Evolutionary conservation across 2,888 invertebrate genomes (phyloP).

Genomic region (Mystacides longicornis): DNA sequence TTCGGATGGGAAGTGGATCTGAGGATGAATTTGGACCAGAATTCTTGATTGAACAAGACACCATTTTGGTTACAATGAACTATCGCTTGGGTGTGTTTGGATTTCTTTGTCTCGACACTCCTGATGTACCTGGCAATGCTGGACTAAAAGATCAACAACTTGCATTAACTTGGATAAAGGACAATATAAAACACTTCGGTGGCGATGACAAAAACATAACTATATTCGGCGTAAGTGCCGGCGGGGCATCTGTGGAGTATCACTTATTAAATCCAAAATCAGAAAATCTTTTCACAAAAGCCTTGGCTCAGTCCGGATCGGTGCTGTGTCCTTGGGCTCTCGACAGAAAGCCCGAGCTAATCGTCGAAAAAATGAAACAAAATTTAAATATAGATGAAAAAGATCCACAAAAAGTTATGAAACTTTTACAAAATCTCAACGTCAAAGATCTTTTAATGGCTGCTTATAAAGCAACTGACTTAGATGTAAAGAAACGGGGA

Average conservation of each 20-base stretch:
- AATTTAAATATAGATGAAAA: not conserved
- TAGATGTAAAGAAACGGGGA: constrained; percentile 2
- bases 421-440: constrained; percentile 20
- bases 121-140: constrained; percentile 19
- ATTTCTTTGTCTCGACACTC: constrained; percentile 23
- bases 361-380: constrained; percentile 5
- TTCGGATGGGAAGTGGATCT: constrained; percentile 26
- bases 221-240: constrained; percentile 22
- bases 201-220: constrained; percentile 21
- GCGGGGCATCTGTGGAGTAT: constrained; percentile 20
- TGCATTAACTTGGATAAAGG: constrained; percentile 20
- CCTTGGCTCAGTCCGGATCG: constrained; percentile 20
- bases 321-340: constrained; percentile 28
- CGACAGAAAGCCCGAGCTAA: constrained; percentile 27
- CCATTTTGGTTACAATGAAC: constrained; percentile 30
- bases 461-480: constrained; percentile 2
- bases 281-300: constrained; percentile 17
- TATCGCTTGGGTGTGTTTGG: constrained; percentile 30
- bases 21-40: constrained; percentile 27
- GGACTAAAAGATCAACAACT: constrained; percentile 22
- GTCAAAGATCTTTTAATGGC: constrained; percentile 26
- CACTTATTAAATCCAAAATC: constrained; percentile 19
- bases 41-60: constrained; percentile 24
- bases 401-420: not conserved
- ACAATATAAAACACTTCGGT: constrained; percentile 17